These are phyloP conservation scores for Tortrix viridana DNA, from an alignment of 2,888 invertebrate genomes.

Conservation along the genomic window DNA sequence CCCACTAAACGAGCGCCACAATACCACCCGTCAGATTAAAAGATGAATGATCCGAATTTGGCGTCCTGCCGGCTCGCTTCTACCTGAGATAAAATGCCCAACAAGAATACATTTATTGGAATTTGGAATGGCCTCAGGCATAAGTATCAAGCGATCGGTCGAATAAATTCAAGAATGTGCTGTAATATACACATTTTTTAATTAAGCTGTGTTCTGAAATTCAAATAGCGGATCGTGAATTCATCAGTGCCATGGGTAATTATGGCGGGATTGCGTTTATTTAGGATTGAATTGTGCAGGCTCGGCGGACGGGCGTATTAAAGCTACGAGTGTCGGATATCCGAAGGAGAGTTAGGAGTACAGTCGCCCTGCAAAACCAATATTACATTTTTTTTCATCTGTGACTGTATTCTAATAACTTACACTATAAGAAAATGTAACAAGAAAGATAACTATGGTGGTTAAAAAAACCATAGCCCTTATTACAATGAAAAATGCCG, in stretches of 20 bases:
- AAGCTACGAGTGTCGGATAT: slow-evolving; percentile 77
- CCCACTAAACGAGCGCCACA: slow-evolving; percentile 63
- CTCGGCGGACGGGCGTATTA: slow-evolving; percentile 64
- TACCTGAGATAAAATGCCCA: slow-evolving; percentile 66
- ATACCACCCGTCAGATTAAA: slow-evolving; percentile 81
- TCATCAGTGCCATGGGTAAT: slow-evolving; percentile 77
- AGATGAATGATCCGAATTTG: slow-evolving; percentile 80
- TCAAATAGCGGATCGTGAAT: slow-evolving; percentile 66
- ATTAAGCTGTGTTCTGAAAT: slow-evolving; percentile 64
- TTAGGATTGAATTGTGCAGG: slow-evolving; percentile 75
- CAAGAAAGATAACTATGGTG: not conserved
- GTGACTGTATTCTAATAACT: no score
- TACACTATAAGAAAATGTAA: no score
- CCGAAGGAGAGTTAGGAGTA: slow-evolving; percentile 70
- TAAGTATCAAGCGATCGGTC: slow-evolving; percentile 19
- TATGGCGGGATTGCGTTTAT: slow-evolving; percentile 73
- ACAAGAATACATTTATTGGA: slow-evolving; percentile 43
- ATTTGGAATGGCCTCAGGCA: slow-evolving; percentile 36
- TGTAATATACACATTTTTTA: slow-evolving; percentile 61
- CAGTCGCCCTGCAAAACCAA: slow-evolving; percentile 47
- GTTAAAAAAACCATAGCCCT: not conserved
- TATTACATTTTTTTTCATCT: not conserved
- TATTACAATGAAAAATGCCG: not conserved
- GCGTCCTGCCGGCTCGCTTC: slow-evolving; percentile 59
- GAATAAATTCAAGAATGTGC: slow-evolving; percentile 45